Evolutionary conservation across 2,113 vertebrate species (phyloP).

Genomic region (Chaetodon trifascialis): DNA sequence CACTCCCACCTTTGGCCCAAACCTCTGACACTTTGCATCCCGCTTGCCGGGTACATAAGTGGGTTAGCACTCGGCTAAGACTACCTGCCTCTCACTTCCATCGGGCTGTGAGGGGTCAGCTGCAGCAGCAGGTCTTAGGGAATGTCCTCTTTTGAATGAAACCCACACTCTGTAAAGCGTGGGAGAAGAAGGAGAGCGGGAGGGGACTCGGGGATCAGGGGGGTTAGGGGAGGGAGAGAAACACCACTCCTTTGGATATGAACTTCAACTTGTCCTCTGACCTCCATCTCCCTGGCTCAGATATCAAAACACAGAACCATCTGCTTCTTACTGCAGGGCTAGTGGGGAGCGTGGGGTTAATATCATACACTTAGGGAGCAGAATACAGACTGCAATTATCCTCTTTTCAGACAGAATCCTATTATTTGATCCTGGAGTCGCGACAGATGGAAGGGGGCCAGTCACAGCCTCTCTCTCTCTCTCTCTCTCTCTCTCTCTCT

Average conservation of each 20-base stretch:
- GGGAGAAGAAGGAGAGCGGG: constrained; percentile 46
- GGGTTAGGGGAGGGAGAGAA: constrained; percentile 53
- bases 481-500: constrained; percentile 52
- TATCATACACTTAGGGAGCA: constrained; percentile 87
- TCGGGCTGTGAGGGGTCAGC: constrained; percentile 41
- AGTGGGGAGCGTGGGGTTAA: constrained; percentile 84
- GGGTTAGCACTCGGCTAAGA: constrained; percentile 59
- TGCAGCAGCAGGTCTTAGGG: constrained; percentile 49
- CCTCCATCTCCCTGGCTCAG: constrained; percentile 77
- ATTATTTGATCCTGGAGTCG: constrained; percentile 83
- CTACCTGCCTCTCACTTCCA: constrained; percentile 51
- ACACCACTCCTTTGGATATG: constrained; percentile 82
- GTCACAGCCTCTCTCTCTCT: constrained; percentile 75
- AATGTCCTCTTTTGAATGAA: constrained; percentile 80
- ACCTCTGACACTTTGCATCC: constrained; percentile 51
- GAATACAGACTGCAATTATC: constrained; percentile 88
- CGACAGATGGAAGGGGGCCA: constrained; percentile 88
- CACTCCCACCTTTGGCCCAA: constrained; percentile 32
- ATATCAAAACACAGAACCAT: constrained; percentile 88
- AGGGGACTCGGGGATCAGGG: neutral
- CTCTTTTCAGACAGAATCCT: constrained; percentile 87
- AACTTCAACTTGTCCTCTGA: constrained; percentile 90
- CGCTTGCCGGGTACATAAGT: constrained; percentile 62
- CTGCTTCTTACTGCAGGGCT: constrained; percentile 85
- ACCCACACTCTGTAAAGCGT: constrained; percentile 73